A percentile compares a stretch with the other conserved stretches of the same genome.
phyloP scores from a whole-genome alignment of 2,113 vertebrate species.

The Tylochromis polylepis region DNA sequence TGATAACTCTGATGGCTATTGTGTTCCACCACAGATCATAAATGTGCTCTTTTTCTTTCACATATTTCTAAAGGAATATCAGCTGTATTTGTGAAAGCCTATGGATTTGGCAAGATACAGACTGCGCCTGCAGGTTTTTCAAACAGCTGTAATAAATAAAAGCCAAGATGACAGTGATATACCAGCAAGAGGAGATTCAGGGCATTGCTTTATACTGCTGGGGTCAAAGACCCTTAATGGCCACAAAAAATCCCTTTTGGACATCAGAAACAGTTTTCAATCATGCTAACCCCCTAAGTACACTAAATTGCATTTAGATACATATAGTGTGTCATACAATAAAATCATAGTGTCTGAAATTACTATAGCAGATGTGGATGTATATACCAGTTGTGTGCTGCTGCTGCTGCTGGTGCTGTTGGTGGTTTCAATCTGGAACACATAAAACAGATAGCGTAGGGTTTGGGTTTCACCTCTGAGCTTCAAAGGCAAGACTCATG shows the following conservation, averaged over 20 bases:
- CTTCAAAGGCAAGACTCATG: slow-evolving; percentile 50
- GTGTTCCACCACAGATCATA: background rate
- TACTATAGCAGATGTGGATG: slow-evolving; percentile 59
- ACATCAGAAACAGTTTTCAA: slow-evolving; percentile 58
- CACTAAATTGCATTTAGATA: slow-evolving; percentile 63
- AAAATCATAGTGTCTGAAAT: slow-evolving; percentile 61
- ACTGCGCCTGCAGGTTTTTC: background rate
- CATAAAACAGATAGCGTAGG: slow-evolving; percentile 60
- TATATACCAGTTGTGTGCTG: slow-evolving; percentile 41
- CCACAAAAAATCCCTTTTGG: slow-evolving; percentile 36
- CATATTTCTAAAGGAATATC: background rate
- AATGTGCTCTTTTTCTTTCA: background rate
- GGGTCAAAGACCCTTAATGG: slow-evolving; percentile 29
- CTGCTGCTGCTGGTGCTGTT: slow-evolving; percentile 11
- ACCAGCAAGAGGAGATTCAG: slow-evolving; percentile 7
- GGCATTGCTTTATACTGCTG: slow-evolving; percentile 16
- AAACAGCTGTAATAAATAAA: slow-evolving; percentile 10
- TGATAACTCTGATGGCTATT: background rate
- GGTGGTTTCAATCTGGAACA: slow-evolving; percentile 51
- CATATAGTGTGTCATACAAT: slow-evolving; percentile 66
- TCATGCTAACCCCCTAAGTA: slow-evolving; percentile 53
- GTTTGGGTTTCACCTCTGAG: slow-evolving; percentile 32
- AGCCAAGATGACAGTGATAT: slow-evolving; percentile 31
- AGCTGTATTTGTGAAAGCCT: background rate
- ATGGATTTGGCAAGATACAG: background rate